phyloP scores from a whole-genome alignment of 2,113 vertebrate species.

The Columbina picui region DNA sequence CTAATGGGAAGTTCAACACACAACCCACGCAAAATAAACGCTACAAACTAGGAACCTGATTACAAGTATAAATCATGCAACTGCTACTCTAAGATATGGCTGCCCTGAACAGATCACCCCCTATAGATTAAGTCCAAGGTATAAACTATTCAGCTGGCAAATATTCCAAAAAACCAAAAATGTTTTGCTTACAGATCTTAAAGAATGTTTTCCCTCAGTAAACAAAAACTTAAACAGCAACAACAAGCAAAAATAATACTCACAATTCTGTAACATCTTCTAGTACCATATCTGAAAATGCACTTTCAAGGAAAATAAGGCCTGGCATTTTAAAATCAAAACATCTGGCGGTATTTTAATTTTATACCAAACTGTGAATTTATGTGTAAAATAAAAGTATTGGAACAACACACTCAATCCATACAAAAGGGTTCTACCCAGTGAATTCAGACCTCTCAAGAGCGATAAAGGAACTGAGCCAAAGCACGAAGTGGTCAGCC shows the following conservation, averaged over 20 bases:
- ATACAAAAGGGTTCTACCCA: neutral
- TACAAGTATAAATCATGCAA: neutral
- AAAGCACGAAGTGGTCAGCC: neutral
- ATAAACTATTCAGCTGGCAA: neutral
- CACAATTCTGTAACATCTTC: slow-evolving; percentile 92
- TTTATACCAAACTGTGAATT: neutral
- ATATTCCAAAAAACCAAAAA: accelerated
- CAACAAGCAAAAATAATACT: slow-evolving; percentile 62
- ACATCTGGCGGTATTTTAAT: neutral
- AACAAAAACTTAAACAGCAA: neutral
- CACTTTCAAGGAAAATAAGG: slow-evolving; percentile 72
- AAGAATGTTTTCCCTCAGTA: neutral
- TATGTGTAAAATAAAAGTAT: neutral
- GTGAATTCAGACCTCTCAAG: neutral
- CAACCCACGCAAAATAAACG: neutral
- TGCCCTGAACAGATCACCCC: neutral
- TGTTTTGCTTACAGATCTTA: neutral
- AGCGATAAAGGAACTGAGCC: neutral
- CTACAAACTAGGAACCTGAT: neutral
- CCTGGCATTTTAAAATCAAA: neutral
- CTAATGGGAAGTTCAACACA: neutral
- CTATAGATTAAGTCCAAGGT: neutral
- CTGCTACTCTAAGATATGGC: accelerated
- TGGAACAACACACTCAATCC: neutral
- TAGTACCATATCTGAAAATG: slow-evolving; percentile 85